Conservation (phyloP, 2,888 invertebrate genomes). For the Clepsis dumicolana region DNA sequence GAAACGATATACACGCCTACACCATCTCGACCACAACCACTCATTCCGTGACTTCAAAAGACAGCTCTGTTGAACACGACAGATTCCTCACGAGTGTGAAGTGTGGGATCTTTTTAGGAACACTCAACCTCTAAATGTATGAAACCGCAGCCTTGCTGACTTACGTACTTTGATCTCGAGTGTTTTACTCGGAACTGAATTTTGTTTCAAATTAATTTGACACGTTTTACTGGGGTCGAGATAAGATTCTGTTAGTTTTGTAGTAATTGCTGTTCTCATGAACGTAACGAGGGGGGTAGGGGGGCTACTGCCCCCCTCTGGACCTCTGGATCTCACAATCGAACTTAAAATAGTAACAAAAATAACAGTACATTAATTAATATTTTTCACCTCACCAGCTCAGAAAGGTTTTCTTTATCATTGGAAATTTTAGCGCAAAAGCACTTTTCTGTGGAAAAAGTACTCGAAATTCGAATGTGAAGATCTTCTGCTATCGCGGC, state of each 20-base stretch:
- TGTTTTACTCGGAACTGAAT: neutral
- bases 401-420: no score
- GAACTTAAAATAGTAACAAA: no score
- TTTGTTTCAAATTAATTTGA: neutral
- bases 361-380: no score
- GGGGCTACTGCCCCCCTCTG: no score
- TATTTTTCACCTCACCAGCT: no score
- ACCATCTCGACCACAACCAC: neutral
- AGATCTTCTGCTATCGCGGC: no score
- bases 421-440: no score
- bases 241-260: neutral
- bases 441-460: no score
- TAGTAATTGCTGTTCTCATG: neutral
- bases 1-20: neutral
- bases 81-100: neutral
- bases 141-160: neutral
- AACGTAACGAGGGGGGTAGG: no score
- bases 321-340: no score
- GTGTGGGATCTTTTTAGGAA: neutral
- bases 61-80: neutral
- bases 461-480: no score
- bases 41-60: neutral
- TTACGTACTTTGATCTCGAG: neutral
- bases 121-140: neutral
- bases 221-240: neutral